Evolutionary conservation across 2,888 invertebrate species (phyloP).

Genomic region (Erebia ligea): DNA sequence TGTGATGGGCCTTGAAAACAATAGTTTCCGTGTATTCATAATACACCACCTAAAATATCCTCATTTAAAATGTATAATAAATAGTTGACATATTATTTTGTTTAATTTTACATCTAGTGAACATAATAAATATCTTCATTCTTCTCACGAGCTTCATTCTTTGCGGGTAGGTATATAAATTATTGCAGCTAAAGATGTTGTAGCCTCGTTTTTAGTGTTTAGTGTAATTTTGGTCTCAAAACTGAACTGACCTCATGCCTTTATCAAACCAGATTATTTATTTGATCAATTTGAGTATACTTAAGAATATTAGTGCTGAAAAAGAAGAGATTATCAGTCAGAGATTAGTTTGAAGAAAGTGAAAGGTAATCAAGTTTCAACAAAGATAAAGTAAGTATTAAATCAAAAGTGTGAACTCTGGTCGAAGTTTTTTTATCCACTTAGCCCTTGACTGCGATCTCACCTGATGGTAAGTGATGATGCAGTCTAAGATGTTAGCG

Average conservation of each 20-base stretch:
- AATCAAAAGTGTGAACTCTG: no score
- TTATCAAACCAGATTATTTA: slow-evolving; percentile 62
- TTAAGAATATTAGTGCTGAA: slow-evolving; percentile 18
- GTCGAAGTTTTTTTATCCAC: no score
- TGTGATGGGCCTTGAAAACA: not conserved
- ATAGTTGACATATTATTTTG: not conserved
- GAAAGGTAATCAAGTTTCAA: not conserved
- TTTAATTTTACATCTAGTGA: no score
- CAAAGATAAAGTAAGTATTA: not conserved
- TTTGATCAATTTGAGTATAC: slow-evolving; percentile 18
- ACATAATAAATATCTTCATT: no score
- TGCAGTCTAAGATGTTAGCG: no score
- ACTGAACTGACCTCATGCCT: slow-evolving; percentile 54
- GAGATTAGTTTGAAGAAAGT: not conserved
- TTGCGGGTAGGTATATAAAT: not conserved
- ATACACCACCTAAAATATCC: not conserved
- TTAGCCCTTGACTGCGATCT: no score
- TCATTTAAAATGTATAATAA: slow-evolving; percentile 29
- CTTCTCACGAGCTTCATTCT: no score
- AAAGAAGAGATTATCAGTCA: slow-evolving; percentile 14
- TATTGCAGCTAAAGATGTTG: not conserved
- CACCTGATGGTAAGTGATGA: no score
- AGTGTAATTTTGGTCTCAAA: no score
- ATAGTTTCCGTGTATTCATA: not conserved
- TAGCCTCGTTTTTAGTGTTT: not conserved